Evolutionary conservation across 2,797 vertebrate genomes (phyloP).

Genomic region (Rachycentron canadum): DNA sequence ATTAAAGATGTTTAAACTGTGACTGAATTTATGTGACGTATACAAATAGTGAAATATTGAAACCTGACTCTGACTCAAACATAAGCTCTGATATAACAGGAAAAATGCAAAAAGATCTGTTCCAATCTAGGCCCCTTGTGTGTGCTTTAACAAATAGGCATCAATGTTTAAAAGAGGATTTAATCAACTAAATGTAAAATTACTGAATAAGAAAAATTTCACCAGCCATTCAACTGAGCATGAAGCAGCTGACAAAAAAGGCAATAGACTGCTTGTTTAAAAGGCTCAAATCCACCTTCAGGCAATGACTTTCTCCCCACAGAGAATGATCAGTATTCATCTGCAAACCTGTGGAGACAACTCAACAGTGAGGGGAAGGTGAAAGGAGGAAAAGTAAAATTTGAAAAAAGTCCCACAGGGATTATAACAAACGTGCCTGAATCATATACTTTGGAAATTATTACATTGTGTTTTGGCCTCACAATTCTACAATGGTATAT

Average conservation of each 20-base stretch:
- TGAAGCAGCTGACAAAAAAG: slow-evolving; percentile 19
- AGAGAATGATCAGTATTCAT: slow-evolving; percentile 31
- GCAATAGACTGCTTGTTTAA: neutral
- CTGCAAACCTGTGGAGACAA: slow-evolving; percentile 25
- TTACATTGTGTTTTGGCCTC: slow-evolving; percentile 3
- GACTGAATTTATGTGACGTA: neutral
- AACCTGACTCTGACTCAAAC: too few relatives aligned
- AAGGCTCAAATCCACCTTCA: slow-evolving; percentile 10
- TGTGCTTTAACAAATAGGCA: slow-evolving; percentile 5
- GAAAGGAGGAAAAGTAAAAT: neutral
- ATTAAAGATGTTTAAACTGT: too few relatives aligned
- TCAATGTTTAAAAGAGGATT: neutral
- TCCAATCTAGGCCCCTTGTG: neutral
- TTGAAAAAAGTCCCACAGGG: neutral
- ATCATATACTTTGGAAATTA: neutral
- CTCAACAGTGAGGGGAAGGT: neutral
- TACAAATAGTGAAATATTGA: too few relatives aligned
- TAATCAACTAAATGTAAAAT: neutral
- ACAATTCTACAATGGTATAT: neutral
- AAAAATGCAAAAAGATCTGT: neutral
- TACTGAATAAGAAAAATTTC: neutral
- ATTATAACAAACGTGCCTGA: neutral
- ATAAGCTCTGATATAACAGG: too few relatives aligned
- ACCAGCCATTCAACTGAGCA: neutral
- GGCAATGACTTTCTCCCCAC: neutral